Percentiles rank a stretch among this genome's conserved stretches.
phyloP scores from a whole-genome alignment of 2,797 vertebrate genomes.

The Poeciliopsis infans region DNA sequence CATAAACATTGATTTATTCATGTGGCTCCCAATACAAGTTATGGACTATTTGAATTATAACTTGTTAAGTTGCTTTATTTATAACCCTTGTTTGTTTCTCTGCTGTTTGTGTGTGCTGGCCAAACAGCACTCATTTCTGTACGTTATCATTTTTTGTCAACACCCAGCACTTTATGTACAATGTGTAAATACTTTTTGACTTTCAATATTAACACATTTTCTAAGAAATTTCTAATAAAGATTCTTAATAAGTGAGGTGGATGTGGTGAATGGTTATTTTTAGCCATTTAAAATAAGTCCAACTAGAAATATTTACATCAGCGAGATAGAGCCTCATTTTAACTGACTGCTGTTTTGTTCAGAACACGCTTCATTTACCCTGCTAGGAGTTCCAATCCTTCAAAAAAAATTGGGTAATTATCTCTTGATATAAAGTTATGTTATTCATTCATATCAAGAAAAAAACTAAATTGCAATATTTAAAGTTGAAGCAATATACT shows the following conservation, averaged over 20 bases:
- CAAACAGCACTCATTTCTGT: not conserved
- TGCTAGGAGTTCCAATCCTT: not conserved
- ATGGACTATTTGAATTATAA: no score
- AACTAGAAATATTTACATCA: not conserved
- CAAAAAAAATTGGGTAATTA: not conserved
- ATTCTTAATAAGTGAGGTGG: not conserved
- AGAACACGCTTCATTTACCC: not conserved
- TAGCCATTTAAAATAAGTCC: not conserved
- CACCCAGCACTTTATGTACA: slow-evolving; percentile 58
- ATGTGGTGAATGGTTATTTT: not conserved
- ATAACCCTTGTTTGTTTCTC: slow-evolving; percentile 14
- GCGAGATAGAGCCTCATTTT: not conserved
- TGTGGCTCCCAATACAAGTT: no score
- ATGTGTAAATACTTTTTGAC: slow-evolving; percentile 29
- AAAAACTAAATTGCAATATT: not conserved
- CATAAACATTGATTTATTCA: no score
- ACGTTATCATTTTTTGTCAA: slow-evolving; percentile 17
- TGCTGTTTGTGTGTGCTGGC: slow-evolving; percentile 23
- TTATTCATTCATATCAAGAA: not conserved
- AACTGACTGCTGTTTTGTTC: not conserved
- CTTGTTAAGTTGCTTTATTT: no score
- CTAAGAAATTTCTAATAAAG: slow-evolving; percentile 27
- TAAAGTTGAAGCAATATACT: not conserved
- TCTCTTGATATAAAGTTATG: not conserved
- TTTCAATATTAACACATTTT: slow-evolving; percentile 44